Evolutionary conservation across 1,140 invertebrate species (phyloP).

Genomic region (Hycleus cichorii): DNA sequence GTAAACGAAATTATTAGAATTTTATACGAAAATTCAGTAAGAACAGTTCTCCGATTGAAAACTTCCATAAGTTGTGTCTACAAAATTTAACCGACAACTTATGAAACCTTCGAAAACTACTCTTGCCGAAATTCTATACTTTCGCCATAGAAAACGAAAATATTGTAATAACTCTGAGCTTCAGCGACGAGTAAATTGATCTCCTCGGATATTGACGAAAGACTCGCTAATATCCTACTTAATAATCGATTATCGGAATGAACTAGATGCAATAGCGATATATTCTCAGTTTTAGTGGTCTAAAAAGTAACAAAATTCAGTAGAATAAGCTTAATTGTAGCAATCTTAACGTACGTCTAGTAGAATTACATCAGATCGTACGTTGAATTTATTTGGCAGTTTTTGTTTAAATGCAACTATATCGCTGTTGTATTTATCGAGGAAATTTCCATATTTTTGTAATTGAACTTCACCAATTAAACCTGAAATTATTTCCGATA

Average conservation of each 20-base stretch:
- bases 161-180: conserved; percentile 56
- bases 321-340: not conserved
- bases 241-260: conserved; percentile 76
- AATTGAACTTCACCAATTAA: conserved; percentile 54
- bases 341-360: conserved; percentile 47
- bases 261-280: conserved; percentile 59
- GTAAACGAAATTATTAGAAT: conserved; percentile 10
- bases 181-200: conserved; percentile 61
- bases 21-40: conserved; percentile 16
- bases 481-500: conserved; percentile 26
- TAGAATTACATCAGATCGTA: conserved; percentile 51
- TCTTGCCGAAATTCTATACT: conserved; percentile 28
- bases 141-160: conserved; percentile 59
- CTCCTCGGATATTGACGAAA: conserved; percentile 72
- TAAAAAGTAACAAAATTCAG: conserved; percentile 26
- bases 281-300: conserved; percentile 53
- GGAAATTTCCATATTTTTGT: conserved; percentile 63
- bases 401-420: conserved; percentile 47
- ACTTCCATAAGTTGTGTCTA: not conserved
- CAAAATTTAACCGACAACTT: not conserved
- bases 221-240: conserved; percentile 73
- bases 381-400: conserved; percentile 32
- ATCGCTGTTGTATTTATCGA: conserved; percentile 56
- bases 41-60: conserved; percentile 4
- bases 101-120: conserved; percentile 2